phyloP scores from a whole-genome alignment of 2,888 invertebrate species.

The Leptopilina myrica region DNA sequence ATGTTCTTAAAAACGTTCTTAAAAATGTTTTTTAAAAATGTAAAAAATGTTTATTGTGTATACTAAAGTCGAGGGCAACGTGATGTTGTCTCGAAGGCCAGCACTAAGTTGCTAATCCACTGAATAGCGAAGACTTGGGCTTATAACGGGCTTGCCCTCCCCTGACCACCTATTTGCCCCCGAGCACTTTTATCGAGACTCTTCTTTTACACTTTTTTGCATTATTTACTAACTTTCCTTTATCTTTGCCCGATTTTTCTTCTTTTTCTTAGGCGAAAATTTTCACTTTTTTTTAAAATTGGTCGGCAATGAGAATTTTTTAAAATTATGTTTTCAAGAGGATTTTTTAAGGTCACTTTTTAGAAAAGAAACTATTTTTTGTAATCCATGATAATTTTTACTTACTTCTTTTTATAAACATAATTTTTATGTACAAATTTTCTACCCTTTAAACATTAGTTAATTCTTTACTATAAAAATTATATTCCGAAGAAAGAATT shows the following conservation, averaged over 20 bases:
- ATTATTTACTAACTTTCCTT: neutral
- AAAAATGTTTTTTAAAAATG: neutral
- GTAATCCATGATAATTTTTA: neutral
- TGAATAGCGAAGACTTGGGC: conserved; percentile 78
- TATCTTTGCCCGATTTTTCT: neutral
- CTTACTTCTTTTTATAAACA: neutral
- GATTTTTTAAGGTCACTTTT: neutral
- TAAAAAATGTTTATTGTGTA: conserved; percentile 33
- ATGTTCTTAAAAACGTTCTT: no score
- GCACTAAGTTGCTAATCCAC: conserved; percentile 79
- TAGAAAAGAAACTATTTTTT: neutral
- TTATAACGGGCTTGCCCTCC: conserved; percentile 79
- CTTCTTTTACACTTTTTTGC: conserved; percentile 51
- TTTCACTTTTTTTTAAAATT: neutral
- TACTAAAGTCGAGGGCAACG: conserved; percentile 5
- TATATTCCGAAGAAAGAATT: no score
- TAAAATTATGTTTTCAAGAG: no score
- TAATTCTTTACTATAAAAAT: no score
- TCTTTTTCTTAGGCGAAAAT: neutral
- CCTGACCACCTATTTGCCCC: conserved; percentile 66
- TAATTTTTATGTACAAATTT: no score
- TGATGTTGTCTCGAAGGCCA: conserved; percentile 58
- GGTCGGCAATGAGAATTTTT: no score
- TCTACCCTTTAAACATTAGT: no score
- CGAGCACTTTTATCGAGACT: conserved; percentile 57